Evolutionary conservation across 2,113 vertebrate species (phyloP), one percentile per base, ranked within the genome.

Genomic region (Megaceryle torquata): DNA sequence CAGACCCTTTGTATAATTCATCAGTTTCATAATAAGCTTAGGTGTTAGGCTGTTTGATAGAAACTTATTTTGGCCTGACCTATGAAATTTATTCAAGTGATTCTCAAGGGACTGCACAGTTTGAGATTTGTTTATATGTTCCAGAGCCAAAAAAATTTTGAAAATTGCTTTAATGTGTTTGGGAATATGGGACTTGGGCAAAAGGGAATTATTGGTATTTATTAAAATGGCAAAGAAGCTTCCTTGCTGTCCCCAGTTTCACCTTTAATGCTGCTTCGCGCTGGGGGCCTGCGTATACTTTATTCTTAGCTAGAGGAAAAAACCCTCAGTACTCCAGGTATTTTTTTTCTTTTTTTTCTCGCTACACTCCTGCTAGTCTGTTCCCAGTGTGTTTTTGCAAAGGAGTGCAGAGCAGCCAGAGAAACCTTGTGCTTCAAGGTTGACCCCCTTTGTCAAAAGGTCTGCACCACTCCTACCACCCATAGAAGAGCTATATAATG

Each of bases 1-100:
- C 59, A 91, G 84, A 87, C 69, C 75, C 71, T 92, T 84, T 57
- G 89, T 84, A 92, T 91, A 91, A 95, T 59, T 91, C 85, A 95
- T 61, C 83, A 72, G 54, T 95, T 98, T 97, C 71, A 88, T 96
- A 97, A 98, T 97, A 97, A 98, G 72, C 89, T 13, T 93, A 98
- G 97, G 97, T 98, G 98, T 98, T 96, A 97, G 97, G 95, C 80
- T 97, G 95, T 95, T 97, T 96, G 97, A 98, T 94, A 98, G 97
- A 96, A 98, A 98, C 93, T 93, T 97, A 94, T 81, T 97, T 95
- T 97, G 95, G 91, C 90, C 88, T 98, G 97, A 98, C 96, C 96
- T 90, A 75, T n/a, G 92, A 91, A 88, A 83, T 95, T 96, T 91
- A 89, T 82, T 75, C 78, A 97, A 97, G 96, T 50, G 61, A 94